Evolutionary conservation across 37 sponge, comb jelly and placozoan genomes (phyloP).

Genomic region (Geodia barretti): DNA sequence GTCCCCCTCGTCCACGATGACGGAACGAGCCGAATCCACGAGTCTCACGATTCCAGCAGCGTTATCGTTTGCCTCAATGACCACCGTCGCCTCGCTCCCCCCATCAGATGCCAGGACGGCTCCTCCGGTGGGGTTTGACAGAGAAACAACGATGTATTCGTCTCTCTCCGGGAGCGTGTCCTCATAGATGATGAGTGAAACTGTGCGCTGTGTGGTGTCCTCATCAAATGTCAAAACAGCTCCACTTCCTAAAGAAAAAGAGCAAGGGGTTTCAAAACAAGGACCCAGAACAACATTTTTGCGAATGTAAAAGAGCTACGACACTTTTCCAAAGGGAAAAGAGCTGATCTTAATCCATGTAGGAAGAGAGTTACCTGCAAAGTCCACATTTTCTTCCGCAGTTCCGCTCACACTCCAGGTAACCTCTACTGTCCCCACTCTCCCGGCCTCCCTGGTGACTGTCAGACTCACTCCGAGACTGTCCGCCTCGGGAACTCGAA

Average conservation of each 20-base stretch:
- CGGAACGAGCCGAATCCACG: slow-evolving; percentile 57
- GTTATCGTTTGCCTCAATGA: slow-evolving; percentile 81
- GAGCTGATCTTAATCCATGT: too few species aligned
- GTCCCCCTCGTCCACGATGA: slow-evolving; percentile 70
- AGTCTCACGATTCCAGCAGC: slow-evolving; percentile 86
- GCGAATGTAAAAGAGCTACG: too few species aligned
- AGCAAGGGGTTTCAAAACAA: too few species aligned
- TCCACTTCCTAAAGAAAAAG: slow-evolving; percentile 62
- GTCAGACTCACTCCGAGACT: slow-evolving; percentile 70
- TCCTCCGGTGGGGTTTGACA: slow-evolving; percentile 70
- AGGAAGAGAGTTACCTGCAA: slow-evolving; percentile 10
- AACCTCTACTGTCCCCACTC: slow-evolving; percentile 61
- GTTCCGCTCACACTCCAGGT: slow-evolving; percentile 52
- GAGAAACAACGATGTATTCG: slow-evolving; percentile 45
- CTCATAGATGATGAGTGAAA: slow-evolving; percentile 49
- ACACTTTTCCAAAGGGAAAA: too few species aligned
- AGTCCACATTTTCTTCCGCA: slow-evolving; percentile 53
- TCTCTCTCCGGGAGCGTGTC: slow-evolving; percentile 69
- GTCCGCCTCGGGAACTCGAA: slow-evolving; percentile 30
- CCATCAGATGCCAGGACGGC: slow-evolving; percentile 51
- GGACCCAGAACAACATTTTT: too few species aligned
- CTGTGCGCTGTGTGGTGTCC: slow-evolving; percentile 28
- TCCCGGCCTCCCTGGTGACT: slow-evolving; percentile 68
- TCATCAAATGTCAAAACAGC: slow-evolving; percentile 64
- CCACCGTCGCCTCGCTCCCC: slow-evolving; percentile 37